Conservation (phyloP, 2,113 vertebrate genomes). For the Pristiophorus japonicus region DNA sequence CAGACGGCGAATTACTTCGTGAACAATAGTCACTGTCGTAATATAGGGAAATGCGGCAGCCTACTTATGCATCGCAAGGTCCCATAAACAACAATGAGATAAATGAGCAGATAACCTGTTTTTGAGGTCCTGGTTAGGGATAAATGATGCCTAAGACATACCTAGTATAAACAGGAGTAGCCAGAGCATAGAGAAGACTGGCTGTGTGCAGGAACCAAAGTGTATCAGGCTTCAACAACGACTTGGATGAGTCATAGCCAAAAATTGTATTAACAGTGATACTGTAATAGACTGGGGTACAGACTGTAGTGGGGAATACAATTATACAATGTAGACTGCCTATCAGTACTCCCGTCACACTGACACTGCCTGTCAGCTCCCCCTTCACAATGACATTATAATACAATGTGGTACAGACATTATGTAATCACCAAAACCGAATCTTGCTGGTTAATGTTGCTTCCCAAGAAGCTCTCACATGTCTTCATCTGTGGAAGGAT, state of each 20-base stretch:
- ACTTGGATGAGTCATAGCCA: neutral
- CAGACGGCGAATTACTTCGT: neutral
- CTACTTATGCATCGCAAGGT: neutral
- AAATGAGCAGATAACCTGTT: neutral
- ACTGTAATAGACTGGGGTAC: neutral
- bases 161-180: neutral
- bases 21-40: neutral
- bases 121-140: neutral
- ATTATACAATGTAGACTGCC: neutral
- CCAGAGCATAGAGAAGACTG: neutral
- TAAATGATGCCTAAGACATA: neutral
- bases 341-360: neutral
- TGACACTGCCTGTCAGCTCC: neutral
- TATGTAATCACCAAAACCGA: neutral
- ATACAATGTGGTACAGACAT: neutral
- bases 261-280: neutral
- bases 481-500: neutral
- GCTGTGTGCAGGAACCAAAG: neutral
- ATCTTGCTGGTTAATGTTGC: neutral
- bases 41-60: neutral
- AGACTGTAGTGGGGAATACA: neutral
- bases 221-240: neutral
- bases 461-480: neutral
- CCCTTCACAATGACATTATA: too few relatives aligned
- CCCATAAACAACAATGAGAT: neutral